phyloP scores from a whole-genome alignment of 2,113 vertebrate species.

The Cyphomyrus plagiostoma region DNA sequence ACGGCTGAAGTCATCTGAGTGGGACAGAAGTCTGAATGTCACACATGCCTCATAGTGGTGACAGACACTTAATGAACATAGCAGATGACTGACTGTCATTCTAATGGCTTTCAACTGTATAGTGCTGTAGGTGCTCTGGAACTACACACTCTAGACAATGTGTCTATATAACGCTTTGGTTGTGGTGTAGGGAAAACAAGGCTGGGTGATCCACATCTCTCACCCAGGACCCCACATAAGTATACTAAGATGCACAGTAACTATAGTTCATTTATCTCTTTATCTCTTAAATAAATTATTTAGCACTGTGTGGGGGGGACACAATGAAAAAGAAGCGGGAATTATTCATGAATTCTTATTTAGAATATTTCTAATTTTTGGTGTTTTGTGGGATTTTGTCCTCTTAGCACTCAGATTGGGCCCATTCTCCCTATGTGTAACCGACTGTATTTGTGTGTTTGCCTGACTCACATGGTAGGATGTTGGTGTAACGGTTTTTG shows the following conservation, averaged over 20 bases:
- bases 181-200: background rate
- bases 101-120: background rate
- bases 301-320: background rate
- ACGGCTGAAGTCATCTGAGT: constrained; percentile 88
- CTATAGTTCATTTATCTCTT: background rate
- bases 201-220: background rate
- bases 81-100: background rate
- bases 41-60: background rate
- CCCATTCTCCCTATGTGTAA: background rate
- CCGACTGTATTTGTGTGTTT: background rate
- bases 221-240: background rate
- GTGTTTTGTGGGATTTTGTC: background rate
- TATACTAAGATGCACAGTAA: background rate
- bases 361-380: background rate
- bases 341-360: background rate
- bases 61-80: background rate
- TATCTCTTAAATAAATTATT: background rate
- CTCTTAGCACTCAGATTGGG: background rate
- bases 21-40: background rate
- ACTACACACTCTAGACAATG: background rate
- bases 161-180: background rate
- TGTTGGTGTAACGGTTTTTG: constrained; percentile 97
- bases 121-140: background rate
- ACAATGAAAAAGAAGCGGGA: background rate
- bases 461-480: constrained; percentile 83